Conservation (phyloP, 2,888 invertebrate genomes). For the Monoplex corrugatus region DNA sequence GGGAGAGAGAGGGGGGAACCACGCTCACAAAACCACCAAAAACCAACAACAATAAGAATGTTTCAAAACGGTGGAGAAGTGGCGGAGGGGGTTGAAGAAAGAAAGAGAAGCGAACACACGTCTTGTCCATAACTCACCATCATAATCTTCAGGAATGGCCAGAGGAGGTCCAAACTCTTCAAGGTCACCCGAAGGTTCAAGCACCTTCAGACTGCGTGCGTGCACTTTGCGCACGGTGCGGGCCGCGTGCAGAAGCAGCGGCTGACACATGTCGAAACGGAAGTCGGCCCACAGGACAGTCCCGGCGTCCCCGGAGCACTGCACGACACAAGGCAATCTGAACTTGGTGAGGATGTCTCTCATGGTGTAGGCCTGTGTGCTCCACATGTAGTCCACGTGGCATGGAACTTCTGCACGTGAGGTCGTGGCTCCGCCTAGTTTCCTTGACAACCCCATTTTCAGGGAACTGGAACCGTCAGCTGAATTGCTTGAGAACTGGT, state of each 20-base stretch:
- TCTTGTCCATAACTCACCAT: too few species aligned
- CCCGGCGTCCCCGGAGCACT: constrained; percentile 61
- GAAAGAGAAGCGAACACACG: too few species aligned
- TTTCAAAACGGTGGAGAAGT: too few species aligned
- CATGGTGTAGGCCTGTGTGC: constrained; percentile 67
- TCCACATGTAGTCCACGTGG: constrained; percentile 64
- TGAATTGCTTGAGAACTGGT: too few species aligned
- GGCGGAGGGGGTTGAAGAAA: too few species aligned
- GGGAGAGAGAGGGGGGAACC: too few species aligned
- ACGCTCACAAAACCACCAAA: too few species aligned
- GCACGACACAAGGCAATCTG: constrained; percentile 66
- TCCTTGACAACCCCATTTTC: constrained; percentile 61
- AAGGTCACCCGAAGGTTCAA: constrained; percentile 47
- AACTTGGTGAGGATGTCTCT: constrained; percentile 62
- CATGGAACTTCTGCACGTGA: constrained; percentile 26
- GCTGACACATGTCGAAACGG: constrained; percentile 65
- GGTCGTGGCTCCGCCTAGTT: constrained; percentile 50
- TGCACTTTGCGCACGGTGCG: constrained; percentile 61
- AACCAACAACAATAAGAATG: too few species aligned
- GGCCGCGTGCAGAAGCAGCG: constrained; percentile 62
- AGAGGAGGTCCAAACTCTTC: constrained; percentile 61
- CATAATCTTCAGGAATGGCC: constrained; percentile 67
- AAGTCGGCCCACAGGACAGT: constrained; percentile 63
- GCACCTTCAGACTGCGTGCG: constrained; percentile 59
- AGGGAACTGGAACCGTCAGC: too few species aligned